phyloP scores from a whole-genome alignment of 53 echinoderm and acorn worm species.

The Echinometra lucunter region DNA sequence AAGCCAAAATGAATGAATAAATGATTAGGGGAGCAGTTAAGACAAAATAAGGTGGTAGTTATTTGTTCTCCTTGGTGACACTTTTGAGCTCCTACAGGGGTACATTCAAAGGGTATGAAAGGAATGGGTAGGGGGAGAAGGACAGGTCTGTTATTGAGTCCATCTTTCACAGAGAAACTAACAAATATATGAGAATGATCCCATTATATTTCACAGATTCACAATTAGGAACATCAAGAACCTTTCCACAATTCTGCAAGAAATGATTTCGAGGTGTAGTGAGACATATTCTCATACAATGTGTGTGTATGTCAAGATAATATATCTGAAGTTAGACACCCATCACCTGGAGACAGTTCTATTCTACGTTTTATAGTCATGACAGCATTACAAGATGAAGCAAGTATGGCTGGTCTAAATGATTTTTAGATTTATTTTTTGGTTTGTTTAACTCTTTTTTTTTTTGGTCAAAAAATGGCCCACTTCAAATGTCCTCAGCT shows the following conservation, averaged over 20 bases:
- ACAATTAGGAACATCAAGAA: slow-evolving; percentile 37
- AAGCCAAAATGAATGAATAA: not conserved
- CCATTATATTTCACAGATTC: slow-evolving; percentile 42
- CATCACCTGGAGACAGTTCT: slow-evolving; percentile 12
- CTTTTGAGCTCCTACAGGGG: not conserved
- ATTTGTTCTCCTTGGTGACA: not conserved
- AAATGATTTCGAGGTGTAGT: not conserved
- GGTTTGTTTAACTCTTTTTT: not conserved
- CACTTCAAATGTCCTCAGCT: slow-evolving; percentile 52
- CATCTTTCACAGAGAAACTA: slow-evolving; percentile 14
- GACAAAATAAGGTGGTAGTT: too few species aligned
- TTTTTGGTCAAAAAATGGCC: slow-evolving; percentile 52
- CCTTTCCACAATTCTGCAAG: not conserved
- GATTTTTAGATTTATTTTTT: slow-evolving; percentile 19
- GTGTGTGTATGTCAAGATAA: not conserved
- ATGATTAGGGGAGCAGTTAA: too few species aligned
- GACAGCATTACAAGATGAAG: slow-evolving; percentile 54
- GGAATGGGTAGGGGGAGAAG: not conserved
- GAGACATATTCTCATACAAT: slow-evolving; percentile 30
- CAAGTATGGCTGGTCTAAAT: slow-evolving; percentile 39
- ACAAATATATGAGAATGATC: slow-evolving; percentile 39
- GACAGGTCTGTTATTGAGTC: slow-evolving; percentile 1
- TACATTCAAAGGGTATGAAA: not conserved
- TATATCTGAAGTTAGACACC: slow-evolving; percentile 41
- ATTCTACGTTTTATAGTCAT: slow-evolving; percentile 43